Percentiles rank a stretch among this genome's conserved stretches.
phyloP scores from a whole-genome alignment of 2,888 invertebrate genomes.

The Pandemis cinnamomeana region DNA sequence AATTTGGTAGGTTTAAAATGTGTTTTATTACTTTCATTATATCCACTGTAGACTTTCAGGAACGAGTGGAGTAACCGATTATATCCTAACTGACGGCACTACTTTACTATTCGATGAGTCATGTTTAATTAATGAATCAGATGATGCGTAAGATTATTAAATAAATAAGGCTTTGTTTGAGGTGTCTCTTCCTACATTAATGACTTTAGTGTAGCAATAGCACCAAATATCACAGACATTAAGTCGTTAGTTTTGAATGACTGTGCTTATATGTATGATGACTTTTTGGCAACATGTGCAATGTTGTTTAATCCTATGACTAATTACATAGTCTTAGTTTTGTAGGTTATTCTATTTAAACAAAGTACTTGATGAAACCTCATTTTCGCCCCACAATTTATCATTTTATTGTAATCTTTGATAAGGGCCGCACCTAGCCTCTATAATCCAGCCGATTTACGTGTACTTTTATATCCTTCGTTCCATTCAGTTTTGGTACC shows the following conservation, averaged over 20 bases:
- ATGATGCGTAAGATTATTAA: slow-evolving; percentile 22
- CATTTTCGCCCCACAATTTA: slow-evolving; percentile 29
- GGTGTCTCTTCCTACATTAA: not conserved
- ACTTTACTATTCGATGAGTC: slow-evolving; percentile 20
- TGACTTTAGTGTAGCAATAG: not conserved
- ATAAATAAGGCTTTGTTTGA: slow-evolving; percentile 27
- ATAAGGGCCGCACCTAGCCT: slow-evolving; percentile 70
- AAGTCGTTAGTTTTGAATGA: no score
- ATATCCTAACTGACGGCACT: not conserved
- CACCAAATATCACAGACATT: not conserved
- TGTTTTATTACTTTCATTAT: not conserved
- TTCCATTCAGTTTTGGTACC: slow-evolving; percentile 36
- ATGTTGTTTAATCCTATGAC: not conserved
- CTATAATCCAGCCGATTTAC: slow-evolving; percentile 54
- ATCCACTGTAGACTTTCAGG: not conserved
- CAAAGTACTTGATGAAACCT: slow-evolving; percentile 18
- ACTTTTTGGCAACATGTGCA: not conserved
- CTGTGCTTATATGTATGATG: no score
- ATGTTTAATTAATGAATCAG: slow-evolving; percentile 32
- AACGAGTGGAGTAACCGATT: not conserved
- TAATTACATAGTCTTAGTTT: not conserved
- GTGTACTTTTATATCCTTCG: slow-evolving; percentile 32
- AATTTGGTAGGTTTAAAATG: slow-evolving; percentile 65
- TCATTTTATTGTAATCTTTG: slow-evolving; percentile 49
- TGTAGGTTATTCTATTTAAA: slow-evolving; percentile 4